These are phyloP conservation scores for Cephonodes hylas DNA, from an alignment of 2,888 invertebrate genomes.

Conservation along the genomic window DNA sequence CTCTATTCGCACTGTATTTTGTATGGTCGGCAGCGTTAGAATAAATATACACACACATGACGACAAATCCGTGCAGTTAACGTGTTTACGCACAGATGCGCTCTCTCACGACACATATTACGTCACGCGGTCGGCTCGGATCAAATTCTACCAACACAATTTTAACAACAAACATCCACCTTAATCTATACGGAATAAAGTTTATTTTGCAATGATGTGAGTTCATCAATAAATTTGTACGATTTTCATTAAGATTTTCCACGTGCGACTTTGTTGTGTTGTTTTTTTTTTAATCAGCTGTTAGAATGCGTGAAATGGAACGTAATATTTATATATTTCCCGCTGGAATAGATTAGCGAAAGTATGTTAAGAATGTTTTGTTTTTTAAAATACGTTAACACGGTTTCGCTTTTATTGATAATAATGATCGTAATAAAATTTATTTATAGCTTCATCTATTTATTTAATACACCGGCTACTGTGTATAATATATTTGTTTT, in stretches of 20 bases:
- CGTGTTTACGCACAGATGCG: conserved; percentile 10
- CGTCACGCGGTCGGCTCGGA: conserved; percentile 8
- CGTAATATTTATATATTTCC: conserved; percentile 1
- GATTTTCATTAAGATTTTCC: conserved; percentile 10
- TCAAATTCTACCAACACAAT: conserved; percentile 9
- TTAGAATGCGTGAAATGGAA: conserved; percentile 7
- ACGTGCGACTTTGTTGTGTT: neutral
- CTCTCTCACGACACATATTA: conserved; percentile 16
- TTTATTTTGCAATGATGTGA: neutral
- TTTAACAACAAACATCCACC: neutral
- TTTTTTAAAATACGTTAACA: neutral
- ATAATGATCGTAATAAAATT: neutral
- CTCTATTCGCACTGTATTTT: neutral
- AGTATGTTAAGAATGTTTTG: neutral
- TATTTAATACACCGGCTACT: too few species aligned
- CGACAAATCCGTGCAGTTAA: neutral
- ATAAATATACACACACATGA: neutral
- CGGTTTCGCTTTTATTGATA: neutral
- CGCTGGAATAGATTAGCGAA: neutral
- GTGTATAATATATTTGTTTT: too few species aligned
- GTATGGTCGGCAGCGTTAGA: neutral
- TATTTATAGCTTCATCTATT: neutral
- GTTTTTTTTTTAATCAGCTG: conserved; percentile 6
- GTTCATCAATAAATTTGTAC: neutral
- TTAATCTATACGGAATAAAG: neutral